These are phyloP conservation scores for Spongilla lacustris DNA, from an alignment of 37 sponge, comb jelly and placozoan species.

Conservation along the genomic window DNA sequence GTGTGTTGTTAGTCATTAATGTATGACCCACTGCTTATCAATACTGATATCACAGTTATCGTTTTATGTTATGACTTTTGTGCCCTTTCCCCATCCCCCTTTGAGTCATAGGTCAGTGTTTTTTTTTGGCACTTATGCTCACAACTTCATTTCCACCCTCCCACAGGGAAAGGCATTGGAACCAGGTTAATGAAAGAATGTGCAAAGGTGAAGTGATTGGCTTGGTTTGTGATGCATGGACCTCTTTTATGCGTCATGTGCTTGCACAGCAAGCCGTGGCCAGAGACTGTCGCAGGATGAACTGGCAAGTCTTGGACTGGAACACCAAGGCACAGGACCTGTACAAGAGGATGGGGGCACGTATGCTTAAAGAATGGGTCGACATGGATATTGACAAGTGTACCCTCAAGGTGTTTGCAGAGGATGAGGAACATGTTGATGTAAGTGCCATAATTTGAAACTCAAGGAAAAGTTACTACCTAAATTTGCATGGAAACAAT, in stretches of 20 bases:
- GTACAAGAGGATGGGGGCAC: constrained; percentile 36
- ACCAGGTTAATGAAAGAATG: constrained; percentile 30
- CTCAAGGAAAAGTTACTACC: too few species aligned
- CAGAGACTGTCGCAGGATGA: constrained; percentile 13
- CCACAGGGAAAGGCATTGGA: constrained; percentile 21
- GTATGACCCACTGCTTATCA: too few species aligned
- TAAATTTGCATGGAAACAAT: too few species aligned
- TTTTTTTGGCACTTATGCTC: too few species aligned
- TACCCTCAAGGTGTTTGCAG: not conserved
- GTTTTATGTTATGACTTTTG: too few species aligned
- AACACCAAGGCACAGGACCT: constrained; percentile 28
- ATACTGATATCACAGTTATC: too few species aligned
- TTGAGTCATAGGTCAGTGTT: too few species aligned
- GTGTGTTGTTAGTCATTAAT: too few species aligned
- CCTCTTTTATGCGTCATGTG: not conserved
- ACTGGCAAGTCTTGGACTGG: constrained; percentile 67
- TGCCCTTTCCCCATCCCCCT: too few species aligned
- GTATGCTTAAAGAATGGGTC: constrained; percentile 12
- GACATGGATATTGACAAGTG: not conserved
- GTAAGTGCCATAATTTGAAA: too few species aligned
- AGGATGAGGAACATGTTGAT: not conserved
- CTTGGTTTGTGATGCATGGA: not conserved
- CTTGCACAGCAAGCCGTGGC: not conserved
- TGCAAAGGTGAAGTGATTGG: constrained; percentile 16
- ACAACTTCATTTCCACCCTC: not conserved